phyloP scores from a whole-genome alignment of 2,113 vertebrate genomes.

The Hippocampus mohnikei region DNA sequence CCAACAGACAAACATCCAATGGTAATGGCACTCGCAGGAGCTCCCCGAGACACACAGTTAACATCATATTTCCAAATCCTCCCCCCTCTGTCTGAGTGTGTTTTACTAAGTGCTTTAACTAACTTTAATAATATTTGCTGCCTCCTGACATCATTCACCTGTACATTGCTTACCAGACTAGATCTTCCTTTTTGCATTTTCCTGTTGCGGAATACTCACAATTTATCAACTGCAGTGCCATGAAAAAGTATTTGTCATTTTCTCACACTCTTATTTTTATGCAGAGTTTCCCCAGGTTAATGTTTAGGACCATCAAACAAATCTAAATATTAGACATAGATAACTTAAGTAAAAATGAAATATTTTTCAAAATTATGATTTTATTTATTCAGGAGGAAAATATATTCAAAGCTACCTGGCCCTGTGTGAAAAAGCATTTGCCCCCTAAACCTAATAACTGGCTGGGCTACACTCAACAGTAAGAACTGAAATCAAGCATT shows the following conservation, averaged over 20 bases:
- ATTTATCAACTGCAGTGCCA: not conserved
- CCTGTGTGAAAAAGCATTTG: no score
- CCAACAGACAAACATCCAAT: slow-evolving; percentile 13
- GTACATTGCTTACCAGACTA: not conserved
- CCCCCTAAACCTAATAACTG: no score
- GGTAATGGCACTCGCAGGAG: slow-evolving; percentile 51
- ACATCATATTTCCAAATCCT: slow-evolving; percentile 34
- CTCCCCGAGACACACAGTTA: slow-evolving; percentile 31
- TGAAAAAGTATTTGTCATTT: not conserved
- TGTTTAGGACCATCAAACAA: not conserved
- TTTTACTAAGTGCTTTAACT: slow-evolving; percentile 19
- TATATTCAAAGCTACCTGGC: no score
- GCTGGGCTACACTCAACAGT: no score
- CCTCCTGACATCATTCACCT: slow-evolving; percentile 24
- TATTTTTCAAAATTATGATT: no score
- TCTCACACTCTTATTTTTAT: not conserved
- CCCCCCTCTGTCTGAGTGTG: slow-evolving; percentile 43
- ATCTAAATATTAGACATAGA: no score
- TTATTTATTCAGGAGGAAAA: no score
- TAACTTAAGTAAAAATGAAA: no score
- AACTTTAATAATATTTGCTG: slow-evolving; percentile 33
- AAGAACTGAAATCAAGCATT: no score
- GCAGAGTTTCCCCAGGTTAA: not conserved
- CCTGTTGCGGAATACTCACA: not conserved
- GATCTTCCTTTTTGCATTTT: not conserved